Conservation (phyloP, 2,113 vertebrate species). For the Scortum barcoo region DNA sequence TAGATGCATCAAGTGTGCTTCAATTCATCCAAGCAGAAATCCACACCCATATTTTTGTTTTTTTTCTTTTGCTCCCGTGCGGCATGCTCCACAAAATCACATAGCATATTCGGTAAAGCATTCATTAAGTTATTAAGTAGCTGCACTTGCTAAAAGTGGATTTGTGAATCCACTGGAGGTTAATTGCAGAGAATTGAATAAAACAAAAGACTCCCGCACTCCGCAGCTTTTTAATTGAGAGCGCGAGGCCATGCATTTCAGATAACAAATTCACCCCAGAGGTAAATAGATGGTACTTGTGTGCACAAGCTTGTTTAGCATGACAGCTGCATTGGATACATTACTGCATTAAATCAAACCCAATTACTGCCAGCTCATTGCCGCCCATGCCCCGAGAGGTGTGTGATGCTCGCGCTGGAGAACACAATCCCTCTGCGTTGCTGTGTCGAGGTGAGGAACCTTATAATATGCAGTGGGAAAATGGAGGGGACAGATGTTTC, state of each 20-base stretch:
- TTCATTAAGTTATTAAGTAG: conserved; percentile 17
- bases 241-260: conserved; percentile 28
- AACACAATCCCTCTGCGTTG: background rate
- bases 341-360: conserved; percentile 78
- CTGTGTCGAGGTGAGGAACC: conserved; percentile 10
- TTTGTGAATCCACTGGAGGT: conserved; percentile 11
- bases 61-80: background rate
- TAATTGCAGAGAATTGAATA: conserved; percentile 54
- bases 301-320: conserved; percentile 65
- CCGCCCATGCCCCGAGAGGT: conserved; percentile 60
- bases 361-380: conserved; percentile 74
- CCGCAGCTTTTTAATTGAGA: conserved; percentile 51
- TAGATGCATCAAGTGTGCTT: conserved; percentile 39
- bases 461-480: conserved; percentile 24
- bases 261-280: conserved; percentile 67
- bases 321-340: conserved; percentile 73
- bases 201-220: conserved; percentile 43
- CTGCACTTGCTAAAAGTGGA: background rate
- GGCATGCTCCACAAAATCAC: background rate
- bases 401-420: conserved; percentile 35
- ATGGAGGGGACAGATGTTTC: conserved; percentile 19
- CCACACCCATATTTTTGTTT: background rate
- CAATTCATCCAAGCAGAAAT: conserved; percentile 11
- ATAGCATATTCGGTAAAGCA: background rate
- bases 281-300: conserved; percentile 59